phyloP scores from a whole-genome alignment of 2,888 invertebrate genomes.

The Xylota segnis region DNA sequence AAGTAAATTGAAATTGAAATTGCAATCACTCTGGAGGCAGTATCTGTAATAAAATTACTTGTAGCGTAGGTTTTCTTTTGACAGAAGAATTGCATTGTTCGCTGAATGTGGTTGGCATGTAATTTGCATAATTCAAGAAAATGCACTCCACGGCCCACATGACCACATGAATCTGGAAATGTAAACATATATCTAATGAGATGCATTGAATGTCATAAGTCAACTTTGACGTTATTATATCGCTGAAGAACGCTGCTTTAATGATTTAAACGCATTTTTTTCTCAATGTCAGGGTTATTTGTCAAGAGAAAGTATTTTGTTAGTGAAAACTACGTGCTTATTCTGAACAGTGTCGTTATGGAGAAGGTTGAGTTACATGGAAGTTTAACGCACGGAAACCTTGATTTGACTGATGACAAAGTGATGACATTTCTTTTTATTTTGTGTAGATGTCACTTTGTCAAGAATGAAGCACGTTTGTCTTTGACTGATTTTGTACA shows the following conservation, averaged over 20 bases:
- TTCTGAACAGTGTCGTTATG: constrained; percentile 13
- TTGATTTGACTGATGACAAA: no score
- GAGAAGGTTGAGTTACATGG: not conserved
- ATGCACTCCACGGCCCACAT: not conserved
- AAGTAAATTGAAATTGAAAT: constrained; percentile 63
- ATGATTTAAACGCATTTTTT: constrained; percentile 33
- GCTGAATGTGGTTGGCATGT: not conserved
- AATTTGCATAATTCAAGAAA: constrained; percentile 7
- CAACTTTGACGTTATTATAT: constrained; percentile 10
- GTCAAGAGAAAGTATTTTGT: constrained; percentile 53
- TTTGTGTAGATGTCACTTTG: no score
- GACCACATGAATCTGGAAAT: not conserved
- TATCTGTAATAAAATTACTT: not conserved
- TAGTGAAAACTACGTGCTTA: constrained; percentile 27
- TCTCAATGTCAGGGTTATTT: constrained; percentile 48
- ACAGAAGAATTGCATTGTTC: constrained; percentile 8
- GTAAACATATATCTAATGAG: constrained; percentile 9
- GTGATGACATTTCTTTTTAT: no score
- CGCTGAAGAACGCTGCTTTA: constrained; percentile 10
- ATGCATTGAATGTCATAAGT: constrained; percentile 34
- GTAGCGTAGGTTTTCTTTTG: constrained; percentile 10
- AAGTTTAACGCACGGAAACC: not conserved
- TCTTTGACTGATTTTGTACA: no score
- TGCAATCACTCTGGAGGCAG: constrained; percentile 12
- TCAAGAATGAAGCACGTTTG: no score